Percentiles rank a stretch among this genome's conserved stretches.
These are phyloP conservation scores for Auanema sp. DNA, from an alignment of 2,888 invertebrate species.

Conservation along the genomic window DNA sequence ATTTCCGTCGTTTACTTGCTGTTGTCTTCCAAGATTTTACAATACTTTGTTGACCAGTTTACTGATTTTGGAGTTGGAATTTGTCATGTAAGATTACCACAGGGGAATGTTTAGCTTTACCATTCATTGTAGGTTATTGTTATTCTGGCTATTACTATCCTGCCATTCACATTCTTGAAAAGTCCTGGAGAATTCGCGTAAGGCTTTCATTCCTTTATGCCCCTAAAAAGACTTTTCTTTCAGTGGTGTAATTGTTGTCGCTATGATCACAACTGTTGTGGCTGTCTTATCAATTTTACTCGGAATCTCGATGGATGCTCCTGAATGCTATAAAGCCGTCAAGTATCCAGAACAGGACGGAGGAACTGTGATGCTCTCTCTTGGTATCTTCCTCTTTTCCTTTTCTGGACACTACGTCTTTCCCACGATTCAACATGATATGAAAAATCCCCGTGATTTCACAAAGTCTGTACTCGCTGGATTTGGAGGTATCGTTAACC, in stretches of 20 bases:
- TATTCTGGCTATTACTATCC: constrained; percentile 44
- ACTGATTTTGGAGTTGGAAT: constrained; percentile 10
- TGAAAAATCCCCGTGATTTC: constrained; percentile 79
- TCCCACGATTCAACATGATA: constrained; percentile 87
- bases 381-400: constrained; percentile 60
- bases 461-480: constrained; percentile 72
- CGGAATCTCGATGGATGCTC: constrained; percentile 47
- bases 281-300: constrained; percentile 54
- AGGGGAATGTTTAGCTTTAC: background rate
- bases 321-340: constrained; percentile 35
- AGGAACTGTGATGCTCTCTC: constrained; percentile 47
- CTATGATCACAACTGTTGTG: constrained; percentile 61
- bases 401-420: constrained; percentile 67
- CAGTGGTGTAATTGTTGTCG: constrained; percentile 59
- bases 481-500: constrained; percentile 33
- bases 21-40: constrained; percentile 58
- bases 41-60: constrained; percentile 41
- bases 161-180: constrained; percentile 59
- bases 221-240: constrained; percentile 7
- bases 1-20: constrained; percentile 61
- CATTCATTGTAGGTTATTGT: constrained; percentile 42
- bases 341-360: constrained; percentile 41
- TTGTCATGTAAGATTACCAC: constrained; percentile 14
- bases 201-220: constrained; percentile 7
- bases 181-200: constrained; percentile 63